These are phyloP conservation scores for Buphagus erythrorhynchus DNA, from an alignment of 2,797 vertebrate species.

Conservation along the genomic window DNA sequence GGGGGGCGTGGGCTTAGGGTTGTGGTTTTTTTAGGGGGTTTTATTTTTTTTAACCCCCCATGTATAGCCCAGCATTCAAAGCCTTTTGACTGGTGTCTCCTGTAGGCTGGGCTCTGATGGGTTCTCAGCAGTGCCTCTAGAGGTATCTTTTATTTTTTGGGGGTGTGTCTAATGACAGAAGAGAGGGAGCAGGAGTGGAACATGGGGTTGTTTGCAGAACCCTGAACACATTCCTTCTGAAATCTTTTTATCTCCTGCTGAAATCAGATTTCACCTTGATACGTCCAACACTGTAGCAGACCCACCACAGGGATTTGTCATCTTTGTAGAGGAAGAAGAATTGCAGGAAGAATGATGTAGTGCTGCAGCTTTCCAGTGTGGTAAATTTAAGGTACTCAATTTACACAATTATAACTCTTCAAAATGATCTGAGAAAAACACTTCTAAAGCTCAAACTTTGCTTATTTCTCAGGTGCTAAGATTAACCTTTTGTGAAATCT, in stretches of 20 bases:
- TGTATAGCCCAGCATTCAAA: background rate
- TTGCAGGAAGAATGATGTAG: background rate
- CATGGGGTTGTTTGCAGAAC: background rate
- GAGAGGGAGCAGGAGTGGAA: background rate
- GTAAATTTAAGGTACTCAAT: background rate
- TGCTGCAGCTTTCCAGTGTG: background rate
- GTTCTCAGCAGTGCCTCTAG: background rate
- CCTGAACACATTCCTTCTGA: background rate
- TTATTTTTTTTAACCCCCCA: background rate
- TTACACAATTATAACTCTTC: background rate
- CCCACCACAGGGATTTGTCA: background rate
- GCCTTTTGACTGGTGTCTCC: background rate
- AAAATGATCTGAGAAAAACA: background rate
- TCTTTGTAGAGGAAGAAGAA: background rate
- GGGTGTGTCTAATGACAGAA: background rate
- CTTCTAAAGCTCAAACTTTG: background rate
- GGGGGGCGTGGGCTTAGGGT: fast-evolving
- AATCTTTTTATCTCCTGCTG: background rate
- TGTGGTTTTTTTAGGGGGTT: fast-evolving
- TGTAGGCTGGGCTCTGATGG: background rate
- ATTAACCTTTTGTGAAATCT: conserved; percentile 14
- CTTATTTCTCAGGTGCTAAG: background rate
- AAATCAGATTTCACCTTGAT: background rate
- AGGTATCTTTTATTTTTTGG: background rate
- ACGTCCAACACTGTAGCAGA: background rate